These are phyloP conservation scores for Cheilosia scutellata DNA, from an alignment of 2,888 invertebrate genomes.

Conservation along the genomic window DNA sequence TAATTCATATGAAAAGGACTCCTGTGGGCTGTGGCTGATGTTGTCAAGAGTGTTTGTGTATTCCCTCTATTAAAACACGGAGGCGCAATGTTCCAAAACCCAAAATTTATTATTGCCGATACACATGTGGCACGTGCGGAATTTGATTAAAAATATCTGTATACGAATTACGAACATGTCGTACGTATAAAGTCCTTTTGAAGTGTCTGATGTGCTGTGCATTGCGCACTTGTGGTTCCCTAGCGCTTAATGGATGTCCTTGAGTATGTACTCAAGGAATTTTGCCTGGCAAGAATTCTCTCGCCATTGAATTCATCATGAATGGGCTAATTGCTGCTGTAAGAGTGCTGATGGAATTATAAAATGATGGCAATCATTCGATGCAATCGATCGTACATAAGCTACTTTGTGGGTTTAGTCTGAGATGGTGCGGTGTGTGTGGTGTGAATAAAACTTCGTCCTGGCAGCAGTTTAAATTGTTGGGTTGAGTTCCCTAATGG, in stretches of 20 bases:
- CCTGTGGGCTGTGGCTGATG: constrained; percentile 38
- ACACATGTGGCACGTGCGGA: constrained; percentile 62
- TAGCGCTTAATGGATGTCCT: constrained; percentile 32
- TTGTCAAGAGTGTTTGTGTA: constrained; percentile 28
- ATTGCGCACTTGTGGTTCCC: constrained; percentile 19
- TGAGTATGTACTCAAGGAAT: constrained; percentile 42
- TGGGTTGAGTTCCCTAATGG: neutral
- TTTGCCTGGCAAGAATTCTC: constrained; percentile 18
- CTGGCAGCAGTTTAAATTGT: neutral
- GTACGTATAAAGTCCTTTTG: constrained; percentile 31
- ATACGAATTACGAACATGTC: neutral
- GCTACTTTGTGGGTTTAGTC: constrained; percentile 31
- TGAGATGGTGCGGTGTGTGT: neutral
- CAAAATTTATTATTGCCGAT: constrained; percentile 31
- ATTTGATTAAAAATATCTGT: constrained; percentile 50
- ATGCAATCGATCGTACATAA: constrained; percentile 68
- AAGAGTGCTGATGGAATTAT: constrained; percentile 60
- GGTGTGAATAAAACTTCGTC: constrained; percentile 12
- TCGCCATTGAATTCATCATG: constrained; percentile 28
- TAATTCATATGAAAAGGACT: constrained; percentile 67
- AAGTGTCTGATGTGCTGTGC: constrained; percentile 8
- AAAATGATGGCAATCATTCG: constrained; percentile 66
- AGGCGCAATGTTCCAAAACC: neutral
- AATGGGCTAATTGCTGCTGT: constrained; percentile 60
- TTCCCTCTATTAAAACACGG: neutral